Conservation (phyloP, 1,140 invertebrate genomes). For the Pogonomyrmex californicus region DNA sequence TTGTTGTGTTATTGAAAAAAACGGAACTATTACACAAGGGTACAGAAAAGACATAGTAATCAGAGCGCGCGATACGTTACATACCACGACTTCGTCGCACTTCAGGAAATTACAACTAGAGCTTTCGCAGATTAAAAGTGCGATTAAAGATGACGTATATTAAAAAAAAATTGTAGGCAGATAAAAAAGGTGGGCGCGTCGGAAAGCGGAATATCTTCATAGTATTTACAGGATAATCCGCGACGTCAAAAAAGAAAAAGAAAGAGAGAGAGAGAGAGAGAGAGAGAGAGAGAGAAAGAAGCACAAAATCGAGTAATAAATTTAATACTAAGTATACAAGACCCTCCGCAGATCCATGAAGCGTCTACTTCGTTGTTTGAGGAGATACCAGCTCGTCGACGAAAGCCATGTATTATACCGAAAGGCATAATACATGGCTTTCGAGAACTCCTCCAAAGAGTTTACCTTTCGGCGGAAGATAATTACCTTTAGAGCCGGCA, state of each 20-base stretch:
- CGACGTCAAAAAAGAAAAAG: not conserved
- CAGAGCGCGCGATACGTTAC: constrained; percentile 45
- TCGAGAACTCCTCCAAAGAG: constrained; percentile 43
- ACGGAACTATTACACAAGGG: not conserved
- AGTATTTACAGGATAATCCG: constrained; percentile 22
- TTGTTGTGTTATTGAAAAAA: not conserved
- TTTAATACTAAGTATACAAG: constrained; percentile 52
- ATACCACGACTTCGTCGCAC: constrained; percentile 32
- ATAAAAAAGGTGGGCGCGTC: not conserved
- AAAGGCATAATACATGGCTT: constrained; percentile 54
- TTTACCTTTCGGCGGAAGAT: constrained; percentile 54
- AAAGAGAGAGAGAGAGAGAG: not conserved
- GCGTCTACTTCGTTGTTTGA: constrained; percentile 45
- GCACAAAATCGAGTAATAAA: constrained; percentile 48
- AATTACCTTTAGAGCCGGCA: constrained; percentile 50
- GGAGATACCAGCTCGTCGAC: constrained; percentile 37
- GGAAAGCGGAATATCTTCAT: constrained; percentile 18
- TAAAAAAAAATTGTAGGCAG: constrained; percentile 17
- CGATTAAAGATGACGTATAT: constrained; percentile 49
- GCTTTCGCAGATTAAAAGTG: constrained; percentile 58
- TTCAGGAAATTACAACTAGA: constrained; percentile 44
- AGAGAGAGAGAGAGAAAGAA: not conserved
- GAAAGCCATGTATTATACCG: constrained; percentile 55
- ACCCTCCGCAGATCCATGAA: constrained; percentile 9
- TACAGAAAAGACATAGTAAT: constrained; percentile 26